A percentile compares a stretch with the other conserved stretches of the same genome.
phyloP scores from a whole-genome alignment of 2,113 vertebrate genomes.

The Chloebia gouldiae region DNA sequence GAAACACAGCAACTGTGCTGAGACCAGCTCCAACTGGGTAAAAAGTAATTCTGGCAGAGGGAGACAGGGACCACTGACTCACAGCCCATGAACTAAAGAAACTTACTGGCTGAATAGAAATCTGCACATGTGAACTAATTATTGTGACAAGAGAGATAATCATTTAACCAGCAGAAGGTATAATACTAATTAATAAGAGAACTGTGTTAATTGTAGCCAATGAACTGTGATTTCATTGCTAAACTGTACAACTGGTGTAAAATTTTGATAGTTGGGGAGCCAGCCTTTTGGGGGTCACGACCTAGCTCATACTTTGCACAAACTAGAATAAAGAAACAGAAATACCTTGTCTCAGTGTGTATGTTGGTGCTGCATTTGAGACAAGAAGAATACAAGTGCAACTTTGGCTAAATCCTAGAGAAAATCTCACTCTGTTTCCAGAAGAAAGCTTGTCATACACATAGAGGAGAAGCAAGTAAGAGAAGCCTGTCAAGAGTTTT shows the following conservation, averaged over 20 bases:
- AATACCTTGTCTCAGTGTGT: background rate
- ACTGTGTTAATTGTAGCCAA: background rate
- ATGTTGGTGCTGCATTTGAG: fast-evolving
- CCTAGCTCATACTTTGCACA: background rate
- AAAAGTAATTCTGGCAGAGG: background rate
- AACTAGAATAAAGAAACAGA: background rate
- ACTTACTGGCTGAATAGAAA: background rate
- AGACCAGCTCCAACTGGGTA: background rate
- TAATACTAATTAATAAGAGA: background rate
- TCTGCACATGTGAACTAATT: background rate
- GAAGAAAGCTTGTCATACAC: background rate
- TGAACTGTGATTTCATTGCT: background rate
- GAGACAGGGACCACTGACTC: background rate
- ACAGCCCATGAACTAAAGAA: background rate
- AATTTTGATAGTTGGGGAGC: background rate
- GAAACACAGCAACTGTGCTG: background rate
- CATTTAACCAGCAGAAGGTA: background rate
- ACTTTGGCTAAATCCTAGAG: background rate
- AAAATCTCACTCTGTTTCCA: background rate
- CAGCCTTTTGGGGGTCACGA: background rate
- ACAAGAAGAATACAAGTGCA: background rate
- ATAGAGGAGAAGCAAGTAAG: background rate
- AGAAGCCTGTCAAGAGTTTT: background rate
- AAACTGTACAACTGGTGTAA: background rate
- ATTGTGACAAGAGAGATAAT: background rate